phyloP scores from a whole-genome alignment of 92 coral and sea anemone genomes.

The Zoanthus gigantus region DNA sequence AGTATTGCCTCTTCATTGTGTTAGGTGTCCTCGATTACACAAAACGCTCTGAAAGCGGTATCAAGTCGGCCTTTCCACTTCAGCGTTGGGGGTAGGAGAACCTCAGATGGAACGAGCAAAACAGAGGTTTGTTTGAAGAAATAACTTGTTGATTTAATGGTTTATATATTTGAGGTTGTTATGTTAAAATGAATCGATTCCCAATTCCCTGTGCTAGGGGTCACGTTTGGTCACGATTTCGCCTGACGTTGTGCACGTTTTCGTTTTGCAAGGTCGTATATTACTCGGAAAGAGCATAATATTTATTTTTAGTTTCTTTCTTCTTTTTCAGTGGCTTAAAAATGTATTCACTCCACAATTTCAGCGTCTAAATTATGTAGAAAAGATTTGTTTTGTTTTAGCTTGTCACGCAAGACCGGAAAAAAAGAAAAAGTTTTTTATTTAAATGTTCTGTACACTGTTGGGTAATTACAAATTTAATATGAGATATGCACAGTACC shows the following conservation, averaged over 20 bases:
- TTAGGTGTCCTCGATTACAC: slow-evolving; percentile 73
- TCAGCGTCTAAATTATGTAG: neutral
- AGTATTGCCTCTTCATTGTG: neutral
- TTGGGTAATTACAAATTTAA: neutral
- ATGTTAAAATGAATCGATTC: neutral
- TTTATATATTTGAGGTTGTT: neutral
- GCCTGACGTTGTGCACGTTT: slow-evolving; percentile 18
- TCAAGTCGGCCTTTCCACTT: slow-evolving; percentile 82
- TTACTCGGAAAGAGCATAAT: neutral
- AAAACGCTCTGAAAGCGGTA: slow-evolving; percentile 59
- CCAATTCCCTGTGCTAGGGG: neutral
- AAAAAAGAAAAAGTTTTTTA: neutral
- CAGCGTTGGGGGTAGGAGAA: slow-evolving; percentile 78
- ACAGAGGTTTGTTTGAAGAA: slow-evolving; percentile 73
- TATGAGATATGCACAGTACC: neutral
- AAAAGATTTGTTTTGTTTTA: neutral
- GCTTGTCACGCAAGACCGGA: neutral
- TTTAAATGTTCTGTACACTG: neutral
- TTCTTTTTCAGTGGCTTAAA: neutral
- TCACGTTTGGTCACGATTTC: neutral
- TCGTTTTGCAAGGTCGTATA: neutral
- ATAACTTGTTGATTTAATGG: neutral
- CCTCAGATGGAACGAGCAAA: slow-evolving; percentile 80
- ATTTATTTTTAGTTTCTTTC: too few species aligned
- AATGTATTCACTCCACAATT: neutral